A percentile compares a stretch with the other conserved stretches of the same genome.
These are phyloP conservation scores for Lepetodrilus schrolli DNA, from an alignment of 2,888 invertebrate genomes.

Conservation along the genomic window DNA sequence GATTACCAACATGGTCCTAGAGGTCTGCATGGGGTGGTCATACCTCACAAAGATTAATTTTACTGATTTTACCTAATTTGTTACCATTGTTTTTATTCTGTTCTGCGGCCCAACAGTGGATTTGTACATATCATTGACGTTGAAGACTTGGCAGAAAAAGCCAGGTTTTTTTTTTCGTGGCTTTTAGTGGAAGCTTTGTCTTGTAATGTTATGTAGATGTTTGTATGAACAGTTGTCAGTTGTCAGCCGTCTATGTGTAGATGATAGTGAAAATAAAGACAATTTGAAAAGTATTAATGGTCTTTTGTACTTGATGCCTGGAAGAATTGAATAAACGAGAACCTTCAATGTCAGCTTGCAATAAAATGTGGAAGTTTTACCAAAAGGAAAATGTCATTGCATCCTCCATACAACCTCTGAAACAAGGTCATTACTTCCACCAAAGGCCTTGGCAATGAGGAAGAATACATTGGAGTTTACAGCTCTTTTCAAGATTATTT, in stretches of 20 bases:
- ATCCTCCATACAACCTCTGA: too few species aligned
- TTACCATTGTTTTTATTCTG: constrained; percentile 12
- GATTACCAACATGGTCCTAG: not conserved
- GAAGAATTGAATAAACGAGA: too few species aligned
- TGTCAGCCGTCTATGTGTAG: constrained; percentile 20
- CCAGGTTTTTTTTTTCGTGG: not conserved
- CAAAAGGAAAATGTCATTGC: too few species aligned
- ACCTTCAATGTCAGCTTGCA: too few species aligned
- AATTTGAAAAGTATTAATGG: too few species aligned
- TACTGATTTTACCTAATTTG: not conserved
- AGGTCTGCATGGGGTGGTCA: not conserved
- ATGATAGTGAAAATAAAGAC: constrained; percentile 23
- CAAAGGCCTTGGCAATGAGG: too few species aligned
- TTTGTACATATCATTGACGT: constrained; percentile 9
- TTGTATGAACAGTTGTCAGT: constrained; percentile 16
- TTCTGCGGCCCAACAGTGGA: not conserved
- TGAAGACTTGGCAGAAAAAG: not conserved
- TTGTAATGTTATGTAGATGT: constrained; percentile 23
- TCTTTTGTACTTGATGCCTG: too few species aligned
- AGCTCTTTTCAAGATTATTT: too few species aligned
- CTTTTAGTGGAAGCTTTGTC: constrained; percentile 26
- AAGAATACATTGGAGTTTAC: too few species aligned
- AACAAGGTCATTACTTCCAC: too few species aligned
- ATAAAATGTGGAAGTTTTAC: too few species aligned
- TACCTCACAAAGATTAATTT: not conserved